Evolutionary conservation across 1,140 invertebrate species (phyloP).

Genomic region (Harlomillsia oculata): DNA sequence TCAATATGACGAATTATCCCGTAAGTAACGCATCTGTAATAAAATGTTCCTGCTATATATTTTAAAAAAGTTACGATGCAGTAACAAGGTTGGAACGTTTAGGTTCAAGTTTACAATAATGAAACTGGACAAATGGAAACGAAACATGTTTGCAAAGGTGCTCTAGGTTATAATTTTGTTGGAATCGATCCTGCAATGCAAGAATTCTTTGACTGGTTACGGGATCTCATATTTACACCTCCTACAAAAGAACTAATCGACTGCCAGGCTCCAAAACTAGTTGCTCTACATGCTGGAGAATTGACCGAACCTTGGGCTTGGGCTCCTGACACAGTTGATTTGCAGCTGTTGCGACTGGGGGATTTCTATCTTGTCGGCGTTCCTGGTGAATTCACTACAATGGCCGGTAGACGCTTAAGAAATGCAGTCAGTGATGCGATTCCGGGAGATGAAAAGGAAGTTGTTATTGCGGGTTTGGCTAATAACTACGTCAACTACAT

Average conservation of each 20-base stretch:
- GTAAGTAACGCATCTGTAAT: neutral
- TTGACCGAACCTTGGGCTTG: neutral
- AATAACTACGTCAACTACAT: conserved; percentile 20
- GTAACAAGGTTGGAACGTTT: neutral
- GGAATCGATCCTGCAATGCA: too few relatives aligned
- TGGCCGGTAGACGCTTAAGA: conserved; percentile 14
- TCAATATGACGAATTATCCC: neutral
- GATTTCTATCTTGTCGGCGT: conserved; percentile 2
- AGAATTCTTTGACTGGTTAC: too few relatives aligned
- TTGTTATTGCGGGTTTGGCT: conserved; percentile 8
- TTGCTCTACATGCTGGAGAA: conserved; percentile 11
- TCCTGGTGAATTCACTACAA: conserved; percentile 22
- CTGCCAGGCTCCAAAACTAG: conserved; percentile 9
- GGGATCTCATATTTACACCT: too few relatives aligned
- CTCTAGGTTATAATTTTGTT: conserved; percentile 9
- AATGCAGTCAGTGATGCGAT: neutral
- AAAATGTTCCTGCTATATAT: neutral
- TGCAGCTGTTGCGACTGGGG: conserved; percentile 9
- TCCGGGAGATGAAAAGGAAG: neutral
- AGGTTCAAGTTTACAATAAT: neutral
- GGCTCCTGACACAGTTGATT: conserved; percentile 10
- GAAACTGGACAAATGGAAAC: neutral
- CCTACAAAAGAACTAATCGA: too few relatives aligned
- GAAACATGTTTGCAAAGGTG: neutral
- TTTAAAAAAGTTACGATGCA: conserved; percentile 1